Conservation (phyloP, 2,888 invertebrate species). For the Athalia cordata region DNA sequence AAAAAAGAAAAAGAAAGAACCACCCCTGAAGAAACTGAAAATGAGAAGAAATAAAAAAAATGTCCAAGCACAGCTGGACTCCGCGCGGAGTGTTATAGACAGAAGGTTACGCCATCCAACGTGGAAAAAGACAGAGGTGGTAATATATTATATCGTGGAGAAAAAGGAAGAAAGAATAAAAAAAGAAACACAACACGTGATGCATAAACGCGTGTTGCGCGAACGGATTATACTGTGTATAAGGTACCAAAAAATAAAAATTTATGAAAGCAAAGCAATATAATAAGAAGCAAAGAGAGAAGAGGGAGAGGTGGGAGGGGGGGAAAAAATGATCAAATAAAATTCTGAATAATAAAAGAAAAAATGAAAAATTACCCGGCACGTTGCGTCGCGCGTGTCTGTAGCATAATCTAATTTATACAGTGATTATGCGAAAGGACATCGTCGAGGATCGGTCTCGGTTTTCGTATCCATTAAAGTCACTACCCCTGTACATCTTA, state of each 20-base stretch:
- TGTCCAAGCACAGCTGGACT: constrained; percentile 17
- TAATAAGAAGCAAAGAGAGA: too few species aligned
- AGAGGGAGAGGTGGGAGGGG: not conserved
- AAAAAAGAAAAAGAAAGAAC: not conserved
- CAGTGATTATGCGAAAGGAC: constrained; percentile 37
- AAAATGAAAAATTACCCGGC: constrained; percentile 14
- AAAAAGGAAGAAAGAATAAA: not conserved
- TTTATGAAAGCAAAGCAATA: too few species aligned
- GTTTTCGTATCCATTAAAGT: not conserved
- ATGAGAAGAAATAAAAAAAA: not conserved
- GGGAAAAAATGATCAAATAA: not conserved
- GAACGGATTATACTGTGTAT: not conserved
- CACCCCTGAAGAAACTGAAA: not conserved
- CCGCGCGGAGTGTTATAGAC: not conserved
- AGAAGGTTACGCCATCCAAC: not conserved
- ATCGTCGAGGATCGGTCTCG: constrained; percentile 11
- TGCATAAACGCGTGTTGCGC: constrained; percentile 26
- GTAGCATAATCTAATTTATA: constrained; percentile 16
- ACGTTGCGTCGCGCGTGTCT: not conserved
- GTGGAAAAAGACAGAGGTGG: not conserved
- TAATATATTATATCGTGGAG: not conserved
- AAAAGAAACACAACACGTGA: constrained; percentile 14
- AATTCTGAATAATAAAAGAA: not conserved
- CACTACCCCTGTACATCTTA: too few species aligned
- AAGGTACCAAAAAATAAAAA: too few species aligned